Evolutionary conservation across 2,113 vertebrate species (phyloP).

Genomic region (Lonchura striata): DNA sequence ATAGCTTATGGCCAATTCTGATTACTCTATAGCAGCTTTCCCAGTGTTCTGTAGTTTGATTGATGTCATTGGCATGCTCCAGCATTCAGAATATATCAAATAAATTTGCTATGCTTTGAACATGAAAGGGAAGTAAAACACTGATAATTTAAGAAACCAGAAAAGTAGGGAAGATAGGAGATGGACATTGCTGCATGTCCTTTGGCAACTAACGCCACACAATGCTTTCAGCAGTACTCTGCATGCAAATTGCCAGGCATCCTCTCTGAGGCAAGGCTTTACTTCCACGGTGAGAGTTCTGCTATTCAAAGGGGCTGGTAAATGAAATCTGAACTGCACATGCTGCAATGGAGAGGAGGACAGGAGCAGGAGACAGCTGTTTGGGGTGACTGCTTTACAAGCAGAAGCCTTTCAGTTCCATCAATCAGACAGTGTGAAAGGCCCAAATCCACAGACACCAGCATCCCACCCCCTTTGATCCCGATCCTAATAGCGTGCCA

Average conservation of each 20-base stretch:
- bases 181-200: conserved; percentile 57
- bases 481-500: conserved; percentile 73
- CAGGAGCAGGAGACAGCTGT: conserved; percentile 74
- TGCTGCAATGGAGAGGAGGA: conserved; percentile 66
- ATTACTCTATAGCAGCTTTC: conserved; percentile 61
- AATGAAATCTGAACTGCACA: conserved; percentile 73
- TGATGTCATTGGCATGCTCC: conserved; percentile 66
- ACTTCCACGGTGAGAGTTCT: conserved; percentile 49
- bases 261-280: conserved; percentile 39
- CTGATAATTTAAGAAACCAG: conserved; percentile 73
- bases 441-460: conserved; percentile 71
- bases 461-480: conserved; percentile 74
- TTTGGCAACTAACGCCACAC: conserved; percentile 35
- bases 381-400: conserved; percentile 72
- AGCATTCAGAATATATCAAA: conserved; percentile 74
- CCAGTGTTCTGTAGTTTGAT: conserved; percentile 60
- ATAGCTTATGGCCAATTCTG: conserved; percentile 71
- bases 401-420: conserved; percentile 67
- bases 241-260: conserved; percentile 55
- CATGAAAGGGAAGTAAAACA: conserved; percentile 76
- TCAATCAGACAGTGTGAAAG: conserved; percentile 74
- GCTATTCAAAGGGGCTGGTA: conserved; percentile 70
- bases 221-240: neutral
- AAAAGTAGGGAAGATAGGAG: conserved; percentile 66
- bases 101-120: conserved; percentile 74